A percentile compares a stretch with the other conserved stretches of the same genome.
Conservation (phyloP, 2,797 vertebrate genomes). For the Sparidentex hasta region DNA sequence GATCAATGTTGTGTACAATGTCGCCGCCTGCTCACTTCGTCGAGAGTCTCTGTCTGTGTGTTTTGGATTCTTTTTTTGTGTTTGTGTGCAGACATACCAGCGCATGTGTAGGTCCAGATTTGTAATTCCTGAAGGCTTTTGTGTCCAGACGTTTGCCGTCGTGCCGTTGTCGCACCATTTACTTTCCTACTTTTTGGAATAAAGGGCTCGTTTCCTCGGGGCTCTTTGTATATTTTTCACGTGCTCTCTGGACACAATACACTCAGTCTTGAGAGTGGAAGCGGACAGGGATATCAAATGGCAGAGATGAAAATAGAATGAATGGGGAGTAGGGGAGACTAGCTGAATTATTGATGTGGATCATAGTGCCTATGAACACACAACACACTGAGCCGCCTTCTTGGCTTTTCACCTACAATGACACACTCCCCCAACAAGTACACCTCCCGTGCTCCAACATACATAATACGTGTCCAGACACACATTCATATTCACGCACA, state of each 20-base stretch:
- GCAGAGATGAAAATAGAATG: constrained; percentile 81
- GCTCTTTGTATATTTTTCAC: constrained; percentile 54
- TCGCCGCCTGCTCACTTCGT: constrained; percentile 55
- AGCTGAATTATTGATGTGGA: constrained; percentile 81
- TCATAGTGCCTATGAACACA: constrained; percentile 76
- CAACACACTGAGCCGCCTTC: constrained; percentile 64
- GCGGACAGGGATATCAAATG: constrained; percentile 79
- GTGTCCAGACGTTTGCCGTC: constrained; percentile 58
- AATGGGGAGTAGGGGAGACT: constrained; percentile 61
- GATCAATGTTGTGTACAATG: constrained; percentile 84
- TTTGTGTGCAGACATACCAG: constrained; percentile 56
- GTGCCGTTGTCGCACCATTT: constrained; percentile 47
- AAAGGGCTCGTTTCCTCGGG: constrained; percentile 63
- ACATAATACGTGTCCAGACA: constrained; percentile 31
- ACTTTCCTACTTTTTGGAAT: constrained; percentile 47
- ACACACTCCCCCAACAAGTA: constrained; percentile 65
- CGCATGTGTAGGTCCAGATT: constrained; percentile 31
- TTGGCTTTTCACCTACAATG: constrained; percentile 71
- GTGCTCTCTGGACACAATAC: constrained; percentile 62
- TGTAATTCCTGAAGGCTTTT: constrained; percentile 55
- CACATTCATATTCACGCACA: constrained; percentile 23
- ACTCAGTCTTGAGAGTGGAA: constrained; percentile 68
- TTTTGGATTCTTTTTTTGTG: constrained; percentile 21
- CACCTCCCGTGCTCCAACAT: constrained; percentile 46
- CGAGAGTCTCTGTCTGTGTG: constrained; percentile 37